Base-by-base conservation (phyloP, 2,888 invertebrate genomes). In the Chloroclystis v-ata region DNA sequence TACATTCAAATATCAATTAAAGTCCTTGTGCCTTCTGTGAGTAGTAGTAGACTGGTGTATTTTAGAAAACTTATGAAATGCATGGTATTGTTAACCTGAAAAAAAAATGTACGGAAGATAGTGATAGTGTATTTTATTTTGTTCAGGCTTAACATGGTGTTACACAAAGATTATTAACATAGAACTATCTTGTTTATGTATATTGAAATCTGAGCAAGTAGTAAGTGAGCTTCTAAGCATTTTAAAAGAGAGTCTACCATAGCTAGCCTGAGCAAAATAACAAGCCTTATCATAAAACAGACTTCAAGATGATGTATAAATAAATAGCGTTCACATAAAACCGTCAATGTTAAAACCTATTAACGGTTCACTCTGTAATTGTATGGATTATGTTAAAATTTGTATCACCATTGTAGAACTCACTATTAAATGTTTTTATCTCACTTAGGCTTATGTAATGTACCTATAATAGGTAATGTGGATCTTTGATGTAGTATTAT, bases 21-120 rank as follows among this genome's bases (percentile, higher is more conserved):
- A 43, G 46, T 58, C 60, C 60, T 63, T 63, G 63, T 67, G 66
- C 63, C 65, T 67, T 66, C 59, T 43, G 28, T 47, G 40, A 38
- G 28, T 46, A 44, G 44, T 20, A 41, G 33, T 42, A 47, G 49
- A 42, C 47, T 26, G 26, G 46, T 37, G 7, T 26, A 24, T 39
- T 11, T 29, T 43, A 32, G 26, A 43, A 43, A 32, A 40, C 20
- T 24, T 30, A 24, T 13, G 8, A 43, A 48, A 48, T 14, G 33
- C 28, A 25, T 38, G 16, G 20, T 20, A 5, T 20, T 20, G n/a
- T n/a, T n/a, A n/a, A n/a, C n/a, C n/a, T 33, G n/a, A 28, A 4
- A 29, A 29, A 29, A 29, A 29, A 29, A 6, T 7, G 1, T 1
- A 6, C 4, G 1, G 0, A 28, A 28, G 3, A 2, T n/a, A 9